Percentiles rank a stretch among this genome's conserved stretches.
These are phyloP conservation scores for Caerostris darwini DNA, from an alignment of 1,140 invertebrate species.

Conservation along the genomic window DNA sequence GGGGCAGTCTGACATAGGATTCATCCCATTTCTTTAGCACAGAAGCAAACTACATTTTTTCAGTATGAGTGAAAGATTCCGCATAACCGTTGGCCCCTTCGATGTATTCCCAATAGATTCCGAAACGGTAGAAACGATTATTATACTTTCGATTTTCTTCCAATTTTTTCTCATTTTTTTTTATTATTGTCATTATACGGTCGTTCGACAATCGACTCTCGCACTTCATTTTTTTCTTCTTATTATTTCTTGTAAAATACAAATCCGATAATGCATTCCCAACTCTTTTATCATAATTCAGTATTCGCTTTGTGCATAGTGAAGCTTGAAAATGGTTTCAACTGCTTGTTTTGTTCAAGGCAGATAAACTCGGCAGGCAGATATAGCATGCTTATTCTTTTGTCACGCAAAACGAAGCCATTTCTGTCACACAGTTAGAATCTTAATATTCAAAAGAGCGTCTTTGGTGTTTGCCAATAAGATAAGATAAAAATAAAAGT, in stretches of 20 bases:
- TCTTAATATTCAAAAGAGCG: not conserved
- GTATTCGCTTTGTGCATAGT: constrained; percentile 18
- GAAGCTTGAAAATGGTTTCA: constrained; percentile 4
- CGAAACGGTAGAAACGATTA: constrained; percentile 54
- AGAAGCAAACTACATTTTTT: constrained; percentile 45
- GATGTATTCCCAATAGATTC: constrained; percentile 66
- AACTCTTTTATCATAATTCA: constrained; percentile 68
- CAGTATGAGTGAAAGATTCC: constrained; percentile 47
- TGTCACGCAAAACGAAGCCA: not conserved
- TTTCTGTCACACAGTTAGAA: not conserved
- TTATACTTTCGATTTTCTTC: constrained; percentile 50
- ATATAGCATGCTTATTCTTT: not conserved
- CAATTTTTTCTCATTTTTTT: not conserved
- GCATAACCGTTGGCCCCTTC: constrained; percentile 59
- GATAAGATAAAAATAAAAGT: not conserved
- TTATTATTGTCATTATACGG: constrained; percentile 58
- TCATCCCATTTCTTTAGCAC: constrained; percentile 45
- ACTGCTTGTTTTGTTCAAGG: constrained; percentile 25
- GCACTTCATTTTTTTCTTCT: not conserved
- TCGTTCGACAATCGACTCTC: constrained; percentile 33
- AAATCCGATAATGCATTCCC: constrained; percentile 72
- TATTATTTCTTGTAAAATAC: constrained; percentile 33
- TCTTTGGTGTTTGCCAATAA: not conserved
- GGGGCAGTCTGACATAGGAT: constrained; percentile 69
- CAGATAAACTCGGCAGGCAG: constrained; percentile 11